Base-by-base conservation (phyloP, 2,888 invertebrate species). In the Harpalus rufipes region DNA sequence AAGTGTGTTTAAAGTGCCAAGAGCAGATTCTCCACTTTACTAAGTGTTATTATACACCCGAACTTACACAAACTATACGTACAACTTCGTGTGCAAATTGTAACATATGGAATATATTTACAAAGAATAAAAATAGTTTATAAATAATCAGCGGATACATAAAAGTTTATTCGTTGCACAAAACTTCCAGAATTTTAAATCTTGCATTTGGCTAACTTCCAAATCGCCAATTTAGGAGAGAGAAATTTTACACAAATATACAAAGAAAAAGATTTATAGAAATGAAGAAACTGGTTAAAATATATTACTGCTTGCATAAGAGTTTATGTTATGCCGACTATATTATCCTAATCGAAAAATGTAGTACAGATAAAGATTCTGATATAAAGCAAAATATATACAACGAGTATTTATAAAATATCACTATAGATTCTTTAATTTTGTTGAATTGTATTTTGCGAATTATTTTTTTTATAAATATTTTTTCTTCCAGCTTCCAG, bases 401-500 rank as follows among this genome's bases (percentile, higher is more conserved):
- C 25, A 25, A 25, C 25, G 25, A 25, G 3, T 44, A n/a, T n/a
- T n/a, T n/a, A n/a, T n/a, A 1, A 44, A 10, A 58, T 21, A 44
- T 59, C n/a, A 59, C 21, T 32, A 86, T 18, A 68, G 25, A 6
- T n/a, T 86, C 6, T 58, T 25, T 39, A 18, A n/a, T 56, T 85
- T 68, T n/a, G 32, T 80, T 85, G 63, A 21, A 41, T 25, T 79
- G 74, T 14, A 61, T 61, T n/a, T 76, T 56, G 58, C 32, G 12
- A 10, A 18, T 74, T 25, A 32, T 32, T 68, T 32, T 32, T n/a
- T 39, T 68, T n/a, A 39, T 68, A 7, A 3, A 39, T 39, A 12
- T 44, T 76, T 39, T 56, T 63, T 65, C 87, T 88, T 88, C n/a
- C 87, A 94, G 94, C 92, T 98, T 99, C 94, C 96, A 97, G 91